Evolutionary conservation across 2,888 invertebrate genomes (phyloP).

Genomic region (Agriopis marginaria): DNA sequence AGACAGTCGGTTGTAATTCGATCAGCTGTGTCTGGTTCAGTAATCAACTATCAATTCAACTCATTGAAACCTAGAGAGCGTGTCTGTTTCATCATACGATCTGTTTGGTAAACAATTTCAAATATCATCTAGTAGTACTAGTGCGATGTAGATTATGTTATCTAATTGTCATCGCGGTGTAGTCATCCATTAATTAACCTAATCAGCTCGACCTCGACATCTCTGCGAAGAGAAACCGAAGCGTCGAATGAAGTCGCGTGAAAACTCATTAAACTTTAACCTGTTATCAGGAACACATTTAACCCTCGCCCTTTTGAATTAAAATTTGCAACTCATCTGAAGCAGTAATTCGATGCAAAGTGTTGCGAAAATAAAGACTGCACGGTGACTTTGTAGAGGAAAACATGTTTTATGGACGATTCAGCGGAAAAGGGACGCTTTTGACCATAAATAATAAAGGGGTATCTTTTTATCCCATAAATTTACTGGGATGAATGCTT

Average conservation of each 20-base stretch:
- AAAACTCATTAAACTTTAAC: constrained; percentile 77
- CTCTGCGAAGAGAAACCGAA: constrained; percentile 53
- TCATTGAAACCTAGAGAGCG: constrained; percentile 41
- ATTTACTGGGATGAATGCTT: constrained; percentile 59
- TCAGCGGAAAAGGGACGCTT: constrained; percentile 62
- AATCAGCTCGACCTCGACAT: constrained; percentile 73
- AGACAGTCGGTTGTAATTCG: constrained; percentile 36
- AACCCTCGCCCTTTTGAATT: constrained; percentile 41
- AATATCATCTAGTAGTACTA: constrained; percentile 14
- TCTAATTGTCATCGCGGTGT: constrained; percentile 26
- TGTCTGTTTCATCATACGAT: constrained; percentile 26
- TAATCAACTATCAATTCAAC: constrained; percentile 42
- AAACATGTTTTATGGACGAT: constrained; percentile 54
- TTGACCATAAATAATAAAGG: constrained; percentile 75
- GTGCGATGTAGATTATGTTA: constrained; percentile 24
- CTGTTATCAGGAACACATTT: constrained; percentile 47
- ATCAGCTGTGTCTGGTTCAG: constrained; percentile 39
- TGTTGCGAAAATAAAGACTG: constrained; percentile 40
- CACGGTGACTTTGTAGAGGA: constrained; percentile 38
- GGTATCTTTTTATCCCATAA: constrained; percentile 67
- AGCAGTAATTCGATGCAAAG: constrained; percentile 19
- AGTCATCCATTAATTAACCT: constrained; percentile 61
- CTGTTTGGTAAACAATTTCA: constrained; percentile 32
- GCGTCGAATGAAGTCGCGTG: constrained; percentile 64
- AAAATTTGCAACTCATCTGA: constrained; percentile 37